A percentile compares a stretch with the other conserved stretches of the same genome.
phyloP scores from a whole-genome alignment of 2,113 vertebrate species.

The Cyprinodon brontotheroides region DNA sequence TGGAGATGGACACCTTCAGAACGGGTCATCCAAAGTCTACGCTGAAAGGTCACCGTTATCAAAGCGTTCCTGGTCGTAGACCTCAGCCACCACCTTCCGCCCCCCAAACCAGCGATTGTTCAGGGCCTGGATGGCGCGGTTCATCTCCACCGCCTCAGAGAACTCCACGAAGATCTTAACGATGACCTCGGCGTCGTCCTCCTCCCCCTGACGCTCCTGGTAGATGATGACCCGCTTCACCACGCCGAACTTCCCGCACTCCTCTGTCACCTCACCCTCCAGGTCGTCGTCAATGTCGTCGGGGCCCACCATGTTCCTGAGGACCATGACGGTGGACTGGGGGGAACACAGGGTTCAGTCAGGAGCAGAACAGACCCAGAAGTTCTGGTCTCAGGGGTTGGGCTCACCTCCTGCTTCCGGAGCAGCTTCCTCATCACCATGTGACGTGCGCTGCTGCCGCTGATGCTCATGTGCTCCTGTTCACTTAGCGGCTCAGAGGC shows the following conservation, averaged over 20 bases:
- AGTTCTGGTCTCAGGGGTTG: too few relatives aligned
- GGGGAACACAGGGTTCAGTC: background rate
- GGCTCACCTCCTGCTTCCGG: constrained; percentile 52
- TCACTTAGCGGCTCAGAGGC: constrained; percentile 89
- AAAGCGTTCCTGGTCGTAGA: constrained; percentile 92
- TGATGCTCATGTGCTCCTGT: constrained; percentile 95
- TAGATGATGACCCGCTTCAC: constrained; percentile 95
- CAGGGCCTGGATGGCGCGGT: constrained; percentile 91
- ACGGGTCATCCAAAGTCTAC: constrained; percentile 56
- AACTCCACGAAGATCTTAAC: constrained; percentile 97
- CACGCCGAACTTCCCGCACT: constrained; percentile 91
- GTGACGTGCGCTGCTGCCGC: constrained; percentile 89
- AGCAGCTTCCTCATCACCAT: constrained; percentile 71
- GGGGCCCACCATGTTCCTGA: constrained; percentile 95
- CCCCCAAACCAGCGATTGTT: constrained; percentile 95
- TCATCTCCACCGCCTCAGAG: constrained; percentile 87
- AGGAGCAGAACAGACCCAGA: too few relatives aligned
- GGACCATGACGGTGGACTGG: constrained; percentile 94
- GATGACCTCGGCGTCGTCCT: constrained; percentile 92
- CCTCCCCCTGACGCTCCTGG: constrained; percentile 94
- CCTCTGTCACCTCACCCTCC: constrained; percentile 93
- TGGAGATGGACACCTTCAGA: background rate
- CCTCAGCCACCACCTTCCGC: constrained; percentile 89
- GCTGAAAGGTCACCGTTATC: constrained; percentile 91
- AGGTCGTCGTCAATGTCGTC: constrained; percentile 93